Base-by-base conservation (phyloP, 2,797 vertebrate species). In the Avahi laniger region DNA sequence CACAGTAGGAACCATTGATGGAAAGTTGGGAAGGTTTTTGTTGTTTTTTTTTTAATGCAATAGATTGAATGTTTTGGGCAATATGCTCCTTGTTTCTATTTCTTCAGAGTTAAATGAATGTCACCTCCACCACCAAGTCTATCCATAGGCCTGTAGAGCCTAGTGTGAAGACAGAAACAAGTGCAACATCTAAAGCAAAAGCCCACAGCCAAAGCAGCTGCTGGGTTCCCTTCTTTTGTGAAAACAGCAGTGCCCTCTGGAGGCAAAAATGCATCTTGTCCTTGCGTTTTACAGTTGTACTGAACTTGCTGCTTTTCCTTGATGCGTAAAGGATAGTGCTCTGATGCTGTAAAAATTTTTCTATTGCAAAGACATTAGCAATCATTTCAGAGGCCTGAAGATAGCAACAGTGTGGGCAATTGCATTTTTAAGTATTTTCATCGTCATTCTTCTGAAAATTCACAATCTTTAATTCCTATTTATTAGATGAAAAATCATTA, bases 191-290 rank as follows among this genome's bases (percentile, higher is more conserved):
- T 7, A 63, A 75, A 75, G n/a, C n/a, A 73, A 73, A 94, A 87
- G 20, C 5, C 6, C 41, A 10, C 75, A 30, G 65, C 26, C 11
- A 46, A 9, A 46, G 22, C n/a, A 5, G 18, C 41, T 18, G 20
- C 20, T 18, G 0, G 17, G 46, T 54, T 54, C 57, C 43, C 69
- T 87, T 81, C 73, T 79, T 91, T 96, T 70, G 24, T 69, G 76
- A 82, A 81, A 95, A 81, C 59, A 79, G 38, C 93, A 94, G 80
- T 93, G 94, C 95, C 97, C 96, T 92, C 94, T 97, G 69, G 83
- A 78, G 89, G 95, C 67, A 38, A 79, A 63, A 65, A 65, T 57
- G 24, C 81, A 10, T 67, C n/a, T 70, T 80, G 18, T 79, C 38
- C 20, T 57, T 30, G 2, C 7, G 46, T 87, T 94, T 91, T 54